phyloP scores from a whole-genome alignment of 1,140 invertebrate species.

The Potamilus streckersoni region DNA sequence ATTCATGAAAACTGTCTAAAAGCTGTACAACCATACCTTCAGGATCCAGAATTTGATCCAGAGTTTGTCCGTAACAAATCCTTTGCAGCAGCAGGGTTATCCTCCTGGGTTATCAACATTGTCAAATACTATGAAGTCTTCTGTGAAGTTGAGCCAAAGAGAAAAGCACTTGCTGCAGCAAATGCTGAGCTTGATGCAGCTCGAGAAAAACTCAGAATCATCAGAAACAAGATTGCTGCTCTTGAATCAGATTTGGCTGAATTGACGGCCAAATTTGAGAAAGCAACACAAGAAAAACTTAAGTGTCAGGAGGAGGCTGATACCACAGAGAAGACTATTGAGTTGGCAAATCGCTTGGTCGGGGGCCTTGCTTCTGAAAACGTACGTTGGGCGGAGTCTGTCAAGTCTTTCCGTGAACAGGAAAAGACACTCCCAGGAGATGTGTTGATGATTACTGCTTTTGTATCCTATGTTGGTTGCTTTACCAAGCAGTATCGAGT shows the following conservation, averaged over 20 bases:
- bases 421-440: conserved; percentile 93
- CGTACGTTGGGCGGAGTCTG: conserved; percentile 93
- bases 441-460: conserved; percentile 91
- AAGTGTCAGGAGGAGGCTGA: conserved; percentile 76
- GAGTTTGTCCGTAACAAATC: conserved; percentile 93
- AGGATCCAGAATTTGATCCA: conserved; percentile 91
- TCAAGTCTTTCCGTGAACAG: conserved; percentile 88
- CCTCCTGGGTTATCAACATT: conserved; percentile 97
- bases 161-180: conserved; percentile 88
- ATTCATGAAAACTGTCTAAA: conserved; percentile 94
- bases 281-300: conserved; percentile 89
- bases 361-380: conserved; percentile 96
- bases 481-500: conserved; percentile 93
- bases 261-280: conserved; percentile 90
- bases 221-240: conserved; percentile 90
- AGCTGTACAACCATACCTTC: conserved; percentile 90
- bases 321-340: conserved; percentile 84
- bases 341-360: conserved; percentile 92
- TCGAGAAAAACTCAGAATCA: conserved; percentile 85
- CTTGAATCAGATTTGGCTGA: conserved; percentile 88
- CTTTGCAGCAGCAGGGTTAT: conserved; percentile 91
- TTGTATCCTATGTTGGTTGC: conserved; percentile 96
- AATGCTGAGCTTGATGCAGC: conserved; percentile 91
- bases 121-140: conserved; percentile 91
- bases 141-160: conserved; percentile 96